Base-by-base conservation (phyloP, 2,113 vertebrate genomes). In the Sinocyclocheilus anophthalmus region DNA sequence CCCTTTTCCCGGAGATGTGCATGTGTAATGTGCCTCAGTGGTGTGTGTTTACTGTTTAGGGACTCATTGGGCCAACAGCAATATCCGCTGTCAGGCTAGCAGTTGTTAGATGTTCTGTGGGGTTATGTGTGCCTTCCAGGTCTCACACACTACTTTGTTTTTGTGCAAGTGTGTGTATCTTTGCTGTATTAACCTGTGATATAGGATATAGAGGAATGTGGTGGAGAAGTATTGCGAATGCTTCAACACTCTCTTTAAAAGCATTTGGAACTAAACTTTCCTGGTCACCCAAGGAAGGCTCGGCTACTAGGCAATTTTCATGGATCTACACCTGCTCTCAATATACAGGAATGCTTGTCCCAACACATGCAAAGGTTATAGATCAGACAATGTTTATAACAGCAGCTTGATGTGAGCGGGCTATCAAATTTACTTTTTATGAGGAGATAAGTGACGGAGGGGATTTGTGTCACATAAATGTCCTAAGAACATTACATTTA, bases 1-100 rank as follows among this genome's bases (percentile, higher is more conserved):
- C 42, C 69, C 24, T 39, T 26, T 37, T 61, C 59, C 70, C 45
- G 50, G 63, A 42, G 37, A 39, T 77, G 72, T 53, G 50, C 3
- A 5, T 4, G 13, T 73, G n/a, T 70, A 72, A 83, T 85, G 83
- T 73, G 45, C 30, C 18, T 33, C 30, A 67, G 45, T 79, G 14
- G 22, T 69, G 77, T 85, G 86, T 26, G 79, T 87, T 79, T 42
- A 65, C 83, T 26, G 79, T 87, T 79, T 42, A 65, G 61, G 81
- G 59, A 48, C 83, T 78, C 72, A 65, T 57, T 26, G 22, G 73
- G 85, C 48, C 84, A 69, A 67, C 37, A 84, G 76, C 55, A 86
- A 78, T 76, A 88, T 83, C 61, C 3, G n/a, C 78, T 79, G 59
- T 76, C 81, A 61, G 53, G 75, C 39, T 76, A 26, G 42, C 78